Base-by-base conservation (phyloP, 2,888 invertebrate genomes). In the Ellobium chinense region DNA sequence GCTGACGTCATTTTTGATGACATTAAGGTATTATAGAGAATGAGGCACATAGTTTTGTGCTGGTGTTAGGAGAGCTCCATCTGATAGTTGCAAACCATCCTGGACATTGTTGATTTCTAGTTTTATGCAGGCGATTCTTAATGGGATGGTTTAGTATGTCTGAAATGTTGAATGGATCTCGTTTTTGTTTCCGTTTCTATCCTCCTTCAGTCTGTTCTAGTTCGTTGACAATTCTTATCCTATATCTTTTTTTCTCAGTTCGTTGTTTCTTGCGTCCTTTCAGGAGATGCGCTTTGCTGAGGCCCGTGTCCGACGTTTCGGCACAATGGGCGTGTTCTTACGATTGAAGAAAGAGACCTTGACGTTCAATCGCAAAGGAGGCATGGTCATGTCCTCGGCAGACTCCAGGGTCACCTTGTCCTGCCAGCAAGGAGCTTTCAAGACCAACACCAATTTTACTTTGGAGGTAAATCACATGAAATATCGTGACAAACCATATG, bases 201-300 rank as follows among this genome's bases (percentile, higher is more conserved):
- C n/a, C n/a, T n/a, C n/a, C n/a, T n/a, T n/a, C n/a, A n/a, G n/a
- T n/a, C n/a, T n/a, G n/a, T n/a, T n/a, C n/a, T n/a, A n/a, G n/a
- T n/a, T n/a, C n/a, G n/a, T n/a, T n/a, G n/a, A n/a, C n/a, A n/a
- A n/a, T n/a, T n/a, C n/a, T n/a, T n/a, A n/a, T n/a, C n/a, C n/a
- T n/a, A n/a, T 60, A 46, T 12, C 46, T 7, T 46, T 46, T 46
- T 18, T 46, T 46, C 46, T 46, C 46, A 7, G 18, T 12, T 46
- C 18, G 7, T 46, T 46, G 5, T 34, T n/a, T 69, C 58, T 9
- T 24, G 5, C 12, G n/a, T 24, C 21, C 2, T 68, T 74, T n/a
- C 80, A 91, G 91, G 91, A 91, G 58, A 68, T 86, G 76, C 88
- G 85, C 56, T 91, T 91, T 78, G 88, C 89, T 7, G 90, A 91